Evolutionary conservation across 92 coral and sea anemone species (phyloP).

Genomic region (Palythoa heliodiscus): DNA sequence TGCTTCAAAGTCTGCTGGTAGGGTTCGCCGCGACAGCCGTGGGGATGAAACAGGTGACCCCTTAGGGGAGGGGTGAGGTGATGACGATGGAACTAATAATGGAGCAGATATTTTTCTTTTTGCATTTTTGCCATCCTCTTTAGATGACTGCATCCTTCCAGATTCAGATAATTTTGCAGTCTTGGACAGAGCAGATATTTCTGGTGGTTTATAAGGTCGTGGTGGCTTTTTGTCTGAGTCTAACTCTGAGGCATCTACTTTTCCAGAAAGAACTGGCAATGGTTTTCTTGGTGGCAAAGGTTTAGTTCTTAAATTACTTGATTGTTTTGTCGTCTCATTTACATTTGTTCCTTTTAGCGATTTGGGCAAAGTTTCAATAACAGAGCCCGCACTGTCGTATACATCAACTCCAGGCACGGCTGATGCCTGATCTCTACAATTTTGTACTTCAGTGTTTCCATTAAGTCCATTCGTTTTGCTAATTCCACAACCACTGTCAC

Average conservation of each 20-base stretch:
- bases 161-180: conserved; percentile 6
- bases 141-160: background rate
- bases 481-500: background rate
- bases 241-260: background rate
- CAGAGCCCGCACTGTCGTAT: background rate
- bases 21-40: background rate
- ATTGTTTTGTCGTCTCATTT: background rate
- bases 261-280: conserved; percentile 24
- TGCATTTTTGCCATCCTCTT: background rate
- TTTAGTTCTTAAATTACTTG: conserved; percentile 15
- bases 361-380: background rate
- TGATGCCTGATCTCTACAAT: background rate
- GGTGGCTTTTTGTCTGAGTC: conserved; percentile 23
- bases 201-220: conserved; percentile 5
- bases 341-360: background rate
- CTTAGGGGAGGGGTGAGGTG: conserved; percentile 21
- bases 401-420: background rate
- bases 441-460: background rate
- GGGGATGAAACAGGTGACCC: conserved; percentile 16
- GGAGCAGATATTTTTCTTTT: conserved; percentile 17
- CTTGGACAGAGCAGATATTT: background rate
- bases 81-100: background rate
- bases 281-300: conserved; percentile 43
- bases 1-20: conserved; percentile 36
- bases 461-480: conserved; percentile 8